Conservation (phyloP, 1,140 invertebrate species). For the Heliconius nattereri region DNA sequence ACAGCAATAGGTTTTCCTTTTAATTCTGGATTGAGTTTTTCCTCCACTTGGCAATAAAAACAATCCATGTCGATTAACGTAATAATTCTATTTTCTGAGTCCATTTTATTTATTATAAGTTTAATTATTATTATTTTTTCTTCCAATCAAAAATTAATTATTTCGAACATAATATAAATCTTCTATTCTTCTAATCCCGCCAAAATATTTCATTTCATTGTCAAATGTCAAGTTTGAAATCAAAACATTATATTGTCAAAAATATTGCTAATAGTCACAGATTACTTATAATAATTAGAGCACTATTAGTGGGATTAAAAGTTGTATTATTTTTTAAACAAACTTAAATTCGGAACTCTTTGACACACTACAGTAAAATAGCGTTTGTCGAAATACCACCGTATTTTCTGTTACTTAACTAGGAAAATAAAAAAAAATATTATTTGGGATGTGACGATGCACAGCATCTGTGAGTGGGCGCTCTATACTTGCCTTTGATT, state of each 20-base stretch:
- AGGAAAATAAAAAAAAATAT: no score
- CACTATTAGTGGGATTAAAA: no score
- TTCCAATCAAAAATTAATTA: no score
- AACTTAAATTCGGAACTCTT: no score
- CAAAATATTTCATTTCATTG: not conserved
- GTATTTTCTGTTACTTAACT: no score
- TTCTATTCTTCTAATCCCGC: not conserved
- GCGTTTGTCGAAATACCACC: no score
- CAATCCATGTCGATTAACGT: conserved; percentile 98
- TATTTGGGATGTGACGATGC: no score
- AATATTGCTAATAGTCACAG: not conserved
- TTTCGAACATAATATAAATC: not conserved
- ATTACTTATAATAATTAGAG: not conserved
- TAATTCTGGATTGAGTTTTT: conserved; percentile 90
- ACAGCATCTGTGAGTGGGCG: no score
- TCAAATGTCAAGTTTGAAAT: not conserved
- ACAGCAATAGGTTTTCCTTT: conserved; percentile 95
- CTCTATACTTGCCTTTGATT: no score
- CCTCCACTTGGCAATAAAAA: conserved; percentile 98
- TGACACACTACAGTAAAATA: no score
- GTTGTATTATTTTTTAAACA: no score
- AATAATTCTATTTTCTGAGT: conserved; percentile 85
- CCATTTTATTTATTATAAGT: conserved; percentile 49
- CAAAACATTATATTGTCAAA: conserved; percentile 4
- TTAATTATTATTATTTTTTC: not conserved